Conservation (phyloP, 2,113 vertebrate species). For the Numenius arquata region DNA sequence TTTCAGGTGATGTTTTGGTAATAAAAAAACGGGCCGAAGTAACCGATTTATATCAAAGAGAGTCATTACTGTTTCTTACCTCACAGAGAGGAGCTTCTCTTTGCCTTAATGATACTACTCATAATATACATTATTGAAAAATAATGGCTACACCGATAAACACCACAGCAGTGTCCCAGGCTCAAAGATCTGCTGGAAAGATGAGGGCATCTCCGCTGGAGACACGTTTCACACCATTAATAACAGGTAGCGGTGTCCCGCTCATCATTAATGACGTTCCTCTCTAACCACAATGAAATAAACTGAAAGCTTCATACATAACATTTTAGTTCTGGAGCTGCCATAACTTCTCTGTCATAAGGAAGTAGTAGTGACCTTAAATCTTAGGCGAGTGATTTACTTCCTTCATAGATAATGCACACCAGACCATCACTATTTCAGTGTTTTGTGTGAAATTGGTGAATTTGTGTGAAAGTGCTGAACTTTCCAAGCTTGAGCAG, state of each 20-base stretch:
- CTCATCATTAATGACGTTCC: rapidly evolving
- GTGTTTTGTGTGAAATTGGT: not conserved
- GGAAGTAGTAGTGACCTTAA: not conserved
- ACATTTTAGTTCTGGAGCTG: not conserved
- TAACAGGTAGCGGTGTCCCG: rapidly evolving
- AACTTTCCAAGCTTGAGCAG: not conserved
- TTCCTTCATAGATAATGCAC: not conserved
- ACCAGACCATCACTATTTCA: rapidly evolving
- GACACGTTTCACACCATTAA: rapidly evolving
- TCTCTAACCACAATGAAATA: not conserved
- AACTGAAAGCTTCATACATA: not conserved
- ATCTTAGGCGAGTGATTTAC: not conserved
- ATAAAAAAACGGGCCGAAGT: not conserved
- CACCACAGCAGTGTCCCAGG: not conserved
- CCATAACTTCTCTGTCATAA: not conserved
- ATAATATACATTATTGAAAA: not conserved
- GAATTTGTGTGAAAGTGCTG: not conserved
- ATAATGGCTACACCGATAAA: rapidly evolving
- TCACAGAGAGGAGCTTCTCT: not conserved
- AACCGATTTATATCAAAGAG: not conserved
- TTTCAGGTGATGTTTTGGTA: not conserved
- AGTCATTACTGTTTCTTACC: not conserved
- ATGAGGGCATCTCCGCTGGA: rapidly evolving
- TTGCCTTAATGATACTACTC: not conserved
- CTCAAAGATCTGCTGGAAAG: no score